A percentile compares a stretch with the other conserved stretches of the same genome.
Conservation (phyloP, 2,888 invertebrate genomes). For the Drosophila histrio region DNA sequence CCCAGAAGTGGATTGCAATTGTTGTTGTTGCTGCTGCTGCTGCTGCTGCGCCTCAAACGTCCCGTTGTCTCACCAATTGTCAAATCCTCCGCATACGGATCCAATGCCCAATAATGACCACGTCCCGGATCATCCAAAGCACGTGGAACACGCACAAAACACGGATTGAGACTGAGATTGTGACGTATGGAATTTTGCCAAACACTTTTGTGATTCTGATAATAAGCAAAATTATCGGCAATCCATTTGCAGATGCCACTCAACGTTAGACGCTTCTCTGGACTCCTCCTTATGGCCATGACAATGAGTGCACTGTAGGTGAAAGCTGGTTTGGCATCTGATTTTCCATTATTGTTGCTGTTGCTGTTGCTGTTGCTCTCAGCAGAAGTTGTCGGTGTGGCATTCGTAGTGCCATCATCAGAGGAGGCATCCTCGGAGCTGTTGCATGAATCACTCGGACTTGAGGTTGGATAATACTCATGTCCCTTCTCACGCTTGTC, state of each 20-base stretch:
- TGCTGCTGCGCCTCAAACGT: constrained; percentile 89
- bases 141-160: constrained; percentile 97
- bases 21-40: constrained; percentile 38
- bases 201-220: constrained; percentile 97
- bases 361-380: background rate
- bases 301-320: constrained; percentile 99
- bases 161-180: constrained; percentile 91
- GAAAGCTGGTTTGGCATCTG: constrained; percentile 91
- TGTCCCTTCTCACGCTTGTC: background rate
- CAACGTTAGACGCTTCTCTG: constrained; percentile 94
- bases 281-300: constrained; percentile 98
- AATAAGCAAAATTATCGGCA: constrained; percentile 98
- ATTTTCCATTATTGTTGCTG: background rate
- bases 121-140: constrained; percentile 99
- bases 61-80: constrained; percentile 99
- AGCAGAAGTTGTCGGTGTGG: background rate
- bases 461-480: constrained; percentile 11
- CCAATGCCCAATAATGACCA: constrained; percentile 99
- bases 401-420: constrained; percentile 29
- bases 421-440: constrained; percentile 57
- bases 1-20: constrained; percentile 32
- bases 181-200: constrained; percentile 96
- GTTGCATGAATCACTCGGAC: constrained; percentile 39
- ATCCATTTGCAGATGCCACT: constrained; percentile 99
- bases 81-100: constrained; percentile 96